A percentile compares a stretch with the other conserved stretches of the same genome.
Evolutionary conservation across 2,888 invertebrate species (phyloP).

Genomic region (Thymelicus lineola): DNA sequence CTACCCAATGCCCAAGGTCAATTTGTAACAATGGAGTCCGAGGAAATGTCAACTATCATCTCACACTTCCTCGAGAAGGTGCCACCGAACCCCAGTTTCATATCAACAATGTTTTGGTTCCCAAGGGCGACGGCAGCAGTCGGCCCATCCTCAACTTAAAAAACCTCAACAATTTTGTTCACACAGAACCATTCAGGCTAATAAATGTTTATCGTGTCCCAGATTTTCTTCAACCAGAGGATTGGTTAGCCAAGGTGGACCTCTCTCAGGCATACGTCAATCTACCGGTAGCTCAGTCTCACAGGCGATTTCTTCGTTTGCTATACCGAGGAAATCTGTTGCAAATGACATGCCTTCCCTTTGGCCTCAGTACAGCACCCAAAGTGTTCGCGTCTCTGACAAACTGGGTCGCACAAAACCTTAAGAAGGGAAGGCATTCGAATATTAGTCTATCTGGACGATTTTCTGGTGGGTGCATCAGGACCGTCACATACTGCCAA

Average conservation of each 20-base stretch:
- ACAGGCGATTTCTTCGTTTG: slow-evolving; percentile 42
- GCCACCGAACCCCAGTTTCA: slow-evolving; percentile 25
- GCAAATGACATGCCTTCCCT: slow-evolving; percentile 43
- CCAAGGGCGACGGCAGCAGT: no score
- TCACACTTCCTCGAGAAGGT: slow-evolving; percentile 22
- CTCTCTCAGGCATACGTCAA: slow-evolving; percentile 45
- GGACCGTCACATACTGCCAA: no score
- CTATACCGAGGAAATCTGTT: slow-evolving; percentile 34
- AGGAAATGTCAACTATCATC: slow-evolving; percentile 20
- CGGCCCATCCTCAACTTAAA: no score
- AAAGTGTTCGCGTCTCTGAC: slow-evolving; percentile 42
- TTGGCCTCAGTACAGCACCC: slow-evolving; percentile 42
- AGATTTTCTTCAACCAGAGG: not conserved
- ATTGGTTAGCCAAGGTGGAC: slow-evolving; percentile 45
- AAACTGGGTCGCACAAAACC: slow-evolving; percentile 45
- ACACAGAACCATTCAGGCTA: no score
- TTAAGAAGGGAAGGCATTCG: slow-evolving; percentile 42
- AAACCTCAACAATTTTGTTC: no score
- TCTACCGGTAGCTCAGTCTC: slow-evolving; percentile 33
- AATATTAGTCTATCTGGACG: slow-evolving; percentile 44
- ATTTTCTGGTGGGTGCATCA: slow-evolving; percentile 35
- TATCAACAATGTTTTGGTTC: slow-evolving; percentile 12
- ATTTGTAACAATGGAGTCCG: not conserved
- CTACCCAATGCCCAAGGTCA: not conserved
- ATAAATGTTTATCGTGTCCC: no score